Evolutionary conservation across 2,113 vertebrate species (phyloP), one percentile per base, ranked within the genome.

Genomic region (Petrocephalus zakoni): DNA sequence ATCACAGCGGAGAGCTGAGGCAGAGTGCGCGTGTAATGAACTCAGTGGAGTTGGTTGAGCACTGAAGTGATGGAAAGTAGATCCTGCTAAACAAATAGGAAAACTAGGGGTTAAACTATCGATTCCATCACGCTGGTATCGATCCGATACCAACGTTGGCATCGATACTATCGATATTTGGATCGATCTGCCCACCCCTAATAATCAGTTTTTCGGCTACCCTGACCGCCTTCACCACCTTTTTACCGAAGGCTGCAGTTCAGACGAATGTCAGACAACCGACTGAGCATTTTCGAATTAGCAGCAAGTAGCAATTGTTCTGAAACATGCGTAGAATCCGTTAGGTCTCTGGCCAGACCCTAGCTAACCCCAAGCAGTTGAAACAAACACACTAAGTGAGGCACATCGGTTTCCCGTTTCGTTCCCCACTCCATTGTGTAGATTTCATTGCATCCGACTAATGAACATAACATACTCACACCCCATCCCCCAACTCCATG

Each of bases 381-480:
- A 37, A 75, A 37, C 29, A 34, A 34, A 42, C 15, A 37, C 5
- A 17, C 72, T 34, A 78, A 88, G 9, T 17, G 46, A 85, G 82
- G 52, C 82, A 52, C 82, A 85, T 52, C 8, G 22, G n/a, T 52
- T 85, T 52, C 82, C 82, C 51, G 47, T 85, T 85, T 85, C n/a
- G 21, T 85, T 52, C 82, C 22, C 22, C 82, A 85, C 19, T 29
- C 47, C 47, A 85, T 85, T 85, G 49, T 52, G 8, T 85, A n/a
- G 46, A 78, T 7, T 78, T 19, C n/a, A 37, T 37, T 17, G 29
- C 68, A 17, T 13, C 53, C 17, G 5, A 75, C 13, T 75, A 75
- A 75, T 49, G 47, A 84, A 84, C 9, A 49, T 8, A 49, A n/a
- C 47, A 42, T 42, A 42, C 42, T 46, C 19, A 25, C 9, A 34